Evolutionary conservation across 2,797 vertebrate species (phyloP), one percentile per base, ranked within the genome.

Genomic region (Hemitrygon akajei): DNA sequence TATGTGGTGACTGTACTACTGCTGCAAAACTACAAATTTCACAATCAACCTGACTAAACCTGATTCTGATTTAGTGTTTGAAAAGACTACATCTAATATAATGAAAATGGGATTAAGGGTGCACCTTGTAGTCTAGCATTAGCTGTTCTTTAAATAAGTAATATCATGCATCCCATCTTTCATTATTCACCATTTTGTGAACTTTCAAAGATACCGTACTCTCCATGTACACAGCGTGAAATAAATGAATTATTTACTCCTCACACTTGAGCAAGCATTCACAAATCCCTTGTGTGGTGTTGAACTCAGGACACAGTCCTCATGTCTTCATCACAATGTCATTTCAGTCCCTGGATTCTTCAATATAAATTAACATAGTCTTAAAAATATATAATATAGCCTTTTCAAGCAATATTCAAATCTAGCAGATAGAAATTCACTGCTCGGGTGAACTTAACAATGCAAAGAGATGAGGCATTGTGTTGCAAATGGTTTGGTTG

Each of bases 211-310:
- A 95, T 94, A 94, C 94, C 95, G 93, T 95, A 69, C 93, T 95
- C 94, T 95, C 94, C 94, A 80, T 95, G 94, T 95, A 94, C 94
- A 93, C 94, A 89, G 95, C 94, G 94, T 95, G 87, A 94, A 95
- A 82, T 93, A 66, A 95, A 97, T 98, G 96, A 98, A 98, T 98
- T 97, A 98, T 98, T 98, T 96, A 98, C 96, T 96, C 95, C 96
- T 95, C 96, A 96, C 96, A 95, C 96, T 96, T 96, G 96, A 97
- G 96, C 96, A 97, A 96, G 95, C 97, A 96, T 97, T 98, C 97
- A 97, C 95, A 93, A 87, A 93, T 97, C 96, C 96, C 96, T 95
- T 94, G 96, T 97, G 97, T 96, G 95, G 94, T 94, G 95, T 95
- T 96, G 95, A 96, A 95, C 95, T 94, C 93, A 95, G 95, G 95